Conservation (phyloP, 2,888 invertebrate species). For the Drosophila cyrtoloma region DNA sequence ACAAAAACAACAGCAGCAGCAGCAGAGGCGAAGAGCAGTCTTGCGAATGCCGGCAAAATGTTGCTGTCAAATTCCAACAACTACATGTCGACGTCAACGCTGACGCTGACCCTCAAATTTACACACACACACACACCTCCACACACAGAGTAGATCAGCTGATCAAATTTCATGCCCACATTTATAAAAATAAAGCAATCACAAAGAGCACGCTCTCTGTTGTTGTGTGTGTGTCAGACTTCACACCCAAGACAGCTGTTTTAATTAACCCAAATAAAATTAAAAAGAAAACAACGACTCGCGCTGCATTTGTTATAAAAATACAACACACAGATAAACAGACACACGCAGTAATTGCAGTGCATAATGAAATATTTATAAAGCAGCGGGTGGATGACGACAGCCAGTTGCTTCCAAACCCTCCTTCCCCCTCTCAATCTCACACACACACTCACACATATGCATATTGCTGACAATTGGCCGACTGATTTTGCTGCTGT, state of each 20-base stretch:
- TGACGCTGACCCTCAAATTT: conserved; percentile 70
- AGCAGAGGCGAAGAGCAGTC: conserved; percentile 2
- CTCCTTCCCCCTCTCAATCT: not conserved
- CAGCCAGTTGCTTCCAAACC: conserved; percentile 28
- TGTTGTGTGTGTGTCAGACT: conserved; percentile 32
- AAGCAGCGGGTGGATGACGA: conserved; percentile 31
- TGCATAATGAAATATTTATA: conserved; percentile 27
- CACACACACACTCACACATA: not conserved
- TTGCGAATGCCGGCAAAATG: conserved; percentile 46
- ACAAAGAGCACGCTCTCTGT: conserved; percentile 29
- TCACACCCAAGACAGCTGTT: conserved; percentile 70
- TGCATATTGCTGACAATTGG: conserved; percentile 14
- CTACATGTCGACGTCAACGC: conserved; percentile 39
- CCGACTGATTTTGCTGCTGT: conserved; percentile 17
- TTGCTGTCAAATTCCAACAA: conserved; percentile 46
- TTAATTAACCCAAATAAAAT: conserved; percentile 75
- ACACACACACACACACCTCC: conserved; percentile 8
- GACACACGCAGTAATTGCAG: conserved; percentile 28
- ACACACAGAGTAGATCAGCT: conserved; percentile 59
- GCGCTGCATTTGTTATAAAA: conserved; percentile 43
- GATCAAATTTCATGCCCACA: conserved; percentile 73
- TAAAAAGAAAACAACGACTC: conserved; percentile 24
- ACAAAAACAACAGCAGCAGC: conserved; percentile 30
- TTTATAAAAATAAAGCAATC: conserved; percentile 36
- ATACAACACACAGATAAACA: conserved; percentile 16